Conservation (phyloP, 2,888 invertebrate species). For the Apamea crenata region DNA sequence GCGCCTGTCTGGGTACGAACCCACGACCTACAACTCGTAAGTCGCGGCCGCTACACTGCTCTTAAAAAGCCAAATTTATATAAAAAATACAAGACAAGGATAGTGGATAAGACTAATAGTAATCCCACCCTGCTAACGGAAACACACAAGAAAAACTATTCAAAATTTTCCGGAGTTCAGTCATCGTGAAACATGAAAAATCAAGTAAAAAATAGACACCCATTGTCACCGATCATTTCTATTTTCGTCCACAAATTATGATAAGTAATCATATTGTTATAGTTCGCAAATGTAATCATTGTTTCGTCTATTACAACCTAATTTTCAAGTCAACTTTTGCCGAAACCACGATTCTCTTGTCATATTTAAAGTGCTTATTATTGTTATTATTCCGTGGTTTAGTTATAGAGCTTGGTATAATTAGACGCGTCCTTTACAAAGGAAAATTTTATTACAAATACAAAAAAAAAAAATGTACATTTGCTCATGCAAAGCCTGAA, state of each 20-base stretch:
- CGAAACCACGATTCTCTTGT: constrained; percentile 47
- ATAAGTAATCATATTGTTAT: constrained; percentile 44
- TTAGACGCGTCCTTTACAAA: constrained; percentile 22
- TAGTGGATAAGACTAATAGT: background rate
- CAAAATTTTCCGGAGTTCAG: constrained; percentile 18
- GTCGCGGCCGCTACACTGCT: too few relatives aligned
- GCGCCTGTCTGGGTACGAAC: too few relatives aligned
- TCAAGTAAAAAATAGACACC: background rate
- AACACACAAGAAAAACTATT: background rate
- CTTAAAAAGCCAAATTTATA: too few relatives aligned
- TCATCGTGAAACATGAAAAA: too few relatives aligned
- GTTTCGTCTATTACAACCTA: constrained; percentile 44
- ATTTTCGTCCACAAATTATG: constrained; percentile 46
- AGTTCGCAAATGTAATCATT: constrained; percentile 43
- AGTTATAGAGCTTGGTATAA: constrained; percentile 18
- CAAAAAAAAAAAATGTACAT: too few relatives aligned
- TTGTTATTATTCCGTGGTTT: constrained; percentile 20
- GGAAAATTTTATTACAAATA: too few relatives aligned
- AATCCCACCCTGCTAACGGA: background rate
- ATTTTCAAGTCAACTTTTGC: constrained; percentile 56
- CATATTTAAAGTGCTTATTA: constrained; percentile 24
- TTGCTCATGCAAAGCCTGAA: background rate
- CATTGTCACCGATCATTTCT: constrained; percentile 21
- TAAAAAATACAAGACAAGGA: background rate
- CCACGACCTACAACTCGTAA: too few relatives aligned